These are phyloP conservation scores for Menidia beryllina DNA, from an alignment of 2,113 vertebrate species.

Conservation along the genomic window DNA sequence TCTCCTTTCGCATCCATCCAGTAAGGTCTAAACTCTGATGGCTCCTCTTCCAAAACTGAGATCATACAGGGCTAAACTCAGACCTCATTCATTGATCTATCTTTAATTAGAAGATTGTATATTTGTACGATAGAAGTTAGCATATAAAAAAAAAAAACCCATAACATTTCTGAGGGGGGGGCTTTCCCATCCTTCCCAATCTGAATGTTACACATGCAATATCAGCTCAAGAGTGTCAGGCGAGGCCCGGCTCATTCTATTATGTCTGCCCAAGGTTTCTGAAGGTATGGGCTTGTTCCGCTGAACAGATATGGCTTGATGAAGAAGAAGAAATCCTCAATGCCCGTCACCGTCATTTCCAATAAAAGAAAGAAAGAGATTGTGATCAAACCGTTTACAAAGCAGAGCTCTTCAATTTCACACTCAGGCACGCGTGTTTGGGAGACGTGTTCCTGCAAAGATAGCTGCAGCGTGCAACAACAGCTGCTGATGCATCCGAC, in stretches of 20 bases:
- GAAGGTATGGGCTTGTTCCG: not conserved
- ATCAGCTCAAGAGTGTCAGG: not conserved
- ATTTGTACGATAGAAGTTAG: too few species aligned
- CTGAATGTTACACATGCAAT: too few species aligned
- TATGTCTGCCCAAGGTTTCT: not conserved
- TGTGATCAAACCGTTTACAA: slow-evolving; percentile 36
- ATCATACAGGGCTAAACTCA: too few species aligned
- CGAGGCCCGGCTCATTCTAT: not conserved
- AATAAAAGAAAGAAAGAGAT: slow-evolving; percentile 19
- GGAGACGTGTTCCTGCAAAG: slow-evolving; percentile 6
- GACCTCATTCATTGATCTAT: too few species aligned
- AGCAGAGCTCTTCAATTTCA: slow-evolving; percentile 22
- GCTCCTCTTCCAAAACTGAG: too few species aligned
- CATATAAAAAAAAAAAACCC: too few species aligned
- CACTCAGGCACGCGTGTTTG: slow-evolving; percentile 5
- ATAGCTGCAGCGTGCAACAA: slow-evolving; percentile 26
- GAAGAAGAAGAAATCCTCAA: not conserved
- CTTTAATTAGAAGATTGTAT: too few species aligned
- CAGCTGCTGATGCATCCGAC: slow-evolving; percentile 49
- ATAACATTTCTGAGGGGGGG: too few species aligned
- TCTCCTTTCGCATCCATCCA: too few species aligned
- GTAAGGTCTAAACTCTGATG: too few species aligned
- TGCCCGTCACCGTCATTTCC: slow-evolving; percentile 39
- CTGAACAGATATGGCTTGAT: slow-evolving; percentile 4
- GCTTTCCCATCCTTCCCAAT: too few species aligned